Evolutionary conservation across 1,140 invertebrate species (phyloP).

Genomic region (Chrysomallon squamiferum): DNA sequence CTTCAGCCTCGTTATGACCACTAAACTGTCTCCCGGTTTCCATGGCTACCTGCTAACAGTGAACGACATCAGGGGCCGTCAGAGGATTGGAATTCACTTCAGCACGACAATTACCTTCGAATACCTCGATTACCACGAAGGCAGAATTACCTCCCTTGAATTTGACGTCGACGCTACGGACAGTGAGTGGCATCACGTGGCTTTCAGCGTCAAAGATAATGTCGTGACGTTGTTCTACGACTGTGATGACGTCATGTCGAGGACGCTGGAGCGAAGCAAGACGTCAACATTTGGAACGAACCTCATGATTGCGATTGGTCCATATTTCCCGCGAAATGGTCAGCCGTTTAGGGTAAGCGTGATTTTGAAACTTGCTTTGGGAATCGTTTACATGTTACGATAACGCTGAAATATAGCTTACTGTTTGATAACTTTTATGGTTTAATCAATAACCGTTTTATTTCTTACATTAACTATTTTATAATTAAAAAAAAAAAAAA

Average conservation of each 20-base stretch:
- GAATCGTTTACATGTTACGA: neutral
- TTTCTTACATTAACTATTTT: too few species aligned
- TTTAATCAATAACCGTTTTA: constrained; percentile 6
- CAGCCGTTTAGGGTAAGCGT: constrained; percentile 37
- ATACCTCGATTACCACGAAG: constrained; percentile 17
- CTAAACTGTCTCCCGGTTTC: constrained; percentile 17
- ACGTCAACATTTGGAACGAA: constrained; percentile 30
- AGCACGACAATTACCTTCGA: constrained; percentile 17
- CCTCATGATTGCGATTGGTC: constrained; percentile 46
- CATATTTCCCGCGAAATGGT: constrained; percentile 45
- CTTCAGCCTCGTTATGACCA: constrained; percentile 46
- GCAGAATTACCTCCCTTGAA: constrained; percentile 19
- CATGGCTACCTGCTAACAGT: constrained; percentile 51
- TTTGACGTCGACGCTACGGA: constrained; percentile 38
- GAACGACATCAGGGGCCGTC: constrained; percentile 47
- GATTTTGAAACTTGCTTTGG: neutral
- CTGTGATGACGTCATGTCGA: constrained; percentile 39
- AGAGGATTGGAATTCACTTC: constrained; percentile 40
- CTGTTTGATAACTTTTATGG: too few species aligned
- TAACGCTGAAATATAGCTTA: constrained; percentile 1
- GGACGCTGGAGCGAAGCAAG: constrained; percentile 25
- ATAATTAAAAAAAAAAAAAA: too few species aligned
- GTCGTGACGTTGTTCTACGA: constrained; percentile 42
- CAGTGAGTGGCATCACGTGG: constrained; percentile 47
- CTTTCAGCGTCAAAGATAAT: constrained; percentile 34